Conservation (phyloP, 2,888 invertebrate genomes). For the Eupithecia abbreviata region DNA sequence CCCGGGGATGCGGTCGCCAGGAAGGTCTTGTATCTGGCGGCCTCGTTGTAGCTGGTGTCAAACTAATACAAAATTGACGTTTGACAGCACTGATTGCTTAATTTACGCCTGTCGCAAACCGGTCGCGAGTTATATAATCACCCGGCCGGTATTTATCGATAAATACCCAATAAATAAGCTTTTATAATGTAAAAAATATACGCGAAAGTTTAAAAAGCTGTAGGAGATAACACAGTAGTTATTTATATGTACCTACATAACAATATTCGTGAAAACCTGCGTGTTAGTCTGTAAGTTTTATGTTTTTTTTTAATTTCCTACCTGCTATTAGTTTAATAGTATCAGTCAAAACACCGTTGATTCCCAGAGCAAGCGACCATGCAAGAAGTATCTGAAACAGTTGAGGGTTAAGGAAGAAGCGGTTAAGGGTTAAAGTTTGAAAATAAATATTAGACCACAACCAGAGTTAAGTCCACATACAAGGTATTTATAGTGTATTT, state of each 20-base stretch:
- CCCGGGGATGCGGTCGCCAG: too few relatives aligned
- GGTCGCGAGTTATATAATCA: too few relatives aligned
- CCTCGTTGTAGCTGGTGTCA: too few relatives aligned
- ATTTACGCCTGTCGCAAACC: too few relatives aligned
- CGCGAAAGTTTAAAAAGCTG: too few relatives aligned
- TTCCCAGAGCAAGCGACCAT: constrained; percentile 86
- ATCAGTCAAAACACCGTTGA: constrained; percentile 88
- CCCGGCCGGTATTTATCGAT: too few relatives aligned
- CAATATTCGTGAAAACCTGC: background rate
- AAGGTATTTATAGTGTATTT: too few relatives aligned
- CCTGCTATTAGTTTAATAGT: constrained; percentile 86
- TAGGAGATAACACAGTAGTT: background rate
- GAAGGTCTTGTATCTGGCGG: too few relatives aligned
- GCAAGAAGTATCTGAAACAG: constrained; percentile 79
- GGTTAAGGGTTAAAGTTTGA: constrained; percentile 2
- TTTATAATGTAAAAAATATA: too few relatives aligned
- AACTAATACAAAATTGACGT: too few relatives aligned
- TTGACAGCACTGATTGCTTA: too few relatives aligned
- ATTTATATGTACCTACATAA: background rate
- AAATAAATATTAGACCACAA: constrained; percentile 7
- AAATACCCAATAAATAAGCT: too few relatives aligned
- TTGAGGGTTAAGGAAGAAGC: background rate
- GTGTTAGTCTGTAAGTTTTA: background rate
- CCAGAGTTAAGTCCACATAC: background rate
- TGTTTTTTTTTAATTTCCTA: constrained; percentile 49